Conservation (phyloP, 1,140 invertebrate species). For the Pogonomyrmex californicus region DNA sequence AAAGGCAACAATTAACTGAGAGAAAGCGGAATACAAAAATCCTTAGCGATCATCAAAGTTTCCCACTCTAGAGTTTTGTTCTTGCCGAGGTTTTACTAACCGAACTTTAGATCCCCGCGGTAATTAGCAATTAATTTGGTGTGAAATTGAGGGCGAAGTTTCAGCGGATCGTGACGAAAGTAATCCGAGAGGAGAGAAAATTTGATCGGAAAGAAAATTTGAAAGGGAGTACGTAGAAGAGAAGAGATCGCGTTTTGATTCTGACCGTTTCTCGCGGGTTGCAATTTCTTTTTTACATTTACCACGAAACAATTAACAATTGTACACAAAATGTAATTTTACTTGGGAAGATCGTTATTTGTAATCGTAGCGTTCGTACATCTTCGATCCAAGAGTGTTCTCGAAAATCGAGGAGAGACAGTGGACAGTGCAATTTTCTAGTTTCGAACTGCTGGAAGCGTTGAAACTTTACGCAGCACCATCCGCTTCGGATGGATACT, state of each 20-base stretch:
- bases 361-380: constrained; percentile 1
- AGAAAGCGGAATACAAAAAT: constrained; percentile 52
- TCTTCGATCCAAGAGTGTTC: constrained; percentile 30
- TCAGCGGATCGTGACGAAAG: constrained; percentile 53
- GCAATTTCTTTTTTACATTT: background rate
- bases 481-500: constrained; percentile 46
- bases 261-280: background rate
- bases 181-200: background rate
- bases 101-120: constrained; percentile 47
- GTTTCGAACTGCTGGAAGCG: constrained; percentile 51
- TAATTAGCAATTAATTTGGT: constrained; percentile 65
- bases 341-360: constrained; percentile 1
- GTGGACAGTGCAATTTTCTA: constrained; percentile 53
- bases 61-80: constrained; percentile 61
- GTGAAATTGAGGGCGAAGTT: constrained; percentile 63
- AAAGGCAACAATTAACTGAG: constrained; percentile 36
- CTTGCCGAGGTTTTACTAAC: constrained; percentile 55
- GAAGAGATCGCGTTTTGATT: background rate
- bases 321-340: background rate
- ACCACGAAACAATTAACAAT: background rate
- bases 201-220: constrained; percentile 43
- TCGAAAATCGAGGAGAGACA: constrained; percentile 42
- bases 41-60: constrained; percentile 64
- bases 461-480: constrained; percentile 48
- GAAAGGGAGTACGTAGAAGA: background rate